Base-by-base conservation (phyloP, 2,888 invertebrate species). In the Oxystoma pomonae region DNA sequence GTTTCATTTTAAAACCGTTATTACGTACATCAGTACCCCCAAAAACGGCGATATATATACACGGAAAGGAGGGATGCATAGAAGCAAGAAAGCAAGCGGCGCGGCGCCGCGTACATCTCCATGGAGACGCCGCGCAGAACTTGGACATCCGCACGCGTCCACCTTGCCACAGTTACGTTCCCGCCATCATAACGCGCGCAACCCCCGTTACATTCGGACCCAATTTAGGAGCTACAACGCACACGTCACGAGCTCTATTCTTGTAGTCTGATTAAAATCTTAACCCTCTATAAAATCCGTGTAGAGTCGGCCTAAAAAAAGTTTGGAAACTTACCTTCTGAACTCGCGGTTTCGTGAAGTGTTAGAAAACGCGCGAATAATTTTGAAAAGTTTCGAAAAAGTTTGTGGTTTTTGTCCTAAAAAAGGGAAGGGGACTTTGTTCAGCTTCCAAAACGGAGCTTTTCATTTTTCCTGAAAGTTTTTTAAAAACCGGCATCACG, bases 81-180 rank as follows among this genome's bases (percentile, higher is more conserved):
- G n/a, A n/a, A 35, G 35, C 35, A 7, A 35, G 3, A 3, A 35
- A 35, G 35, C 35, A 35, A n/a, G 35, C 35, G 35, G 35, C 35
- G 53, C 53, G 53, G 17, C 53, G 53, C 53, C 17, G 53, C 53
- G 7, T 3, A 7, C 16, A 19, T 53, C 53, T 17, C 53, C 53
- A 53, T 53, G 53, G 53, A 16, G 53, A 53, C 53, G 53, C 53
- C 53, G 53, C 53, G 53, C 53, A 53, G 53, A 53, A 53, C 53
- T 35, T 35, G 53, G 19, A 53, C 17, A 19, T 17, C 53, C 53
- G 53, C 53, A 19, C 53, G n/a, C 53, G 53, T 53, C 53, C n/a
- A 53, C 53, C 53, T 53, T 19, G 53, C 53, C 53, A 53, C 53
- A 53, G 53, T 53, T 53, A 16, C 53, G 53, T 53, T 53, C 53